Percentiles rank a stretch among this genome's conserved stretches.
Conservation (phyloP, 2,888 invertebrate species). For the Catotricha subobsoleta region DNA sequence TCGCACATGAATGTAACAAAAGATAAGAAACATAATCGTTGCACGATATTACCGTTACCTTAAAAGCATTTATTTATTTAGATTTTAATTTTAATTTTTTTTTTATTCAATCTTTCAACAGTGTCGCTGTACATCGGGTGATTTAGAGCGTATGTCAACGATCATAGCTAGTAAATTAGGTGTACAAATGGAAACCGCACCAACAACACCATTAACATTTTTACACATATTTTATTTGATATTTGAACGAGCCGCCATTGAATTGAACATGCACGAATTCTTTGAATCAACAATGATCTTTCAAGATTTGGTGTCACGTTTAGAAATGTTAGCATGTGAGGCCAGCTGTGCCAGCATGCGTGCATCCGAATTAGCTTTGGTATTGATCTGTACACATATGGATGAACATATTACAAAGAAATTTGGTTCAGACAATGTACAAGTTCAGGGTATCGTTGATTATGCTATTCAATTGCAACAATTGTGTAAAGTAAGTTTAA, state of each 20-base stretch:
- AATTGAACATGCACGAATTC: constrained; percentile 34
- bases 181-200: constrained; percentile 36
- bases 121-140: constrained; percentile 69
- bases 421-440: constrained; percentile 26
- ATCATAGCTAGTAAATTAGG: constrained; percentile 55
- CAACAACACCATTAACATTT: constrained; percentile 48
- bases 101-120: constrained; percentile 43
- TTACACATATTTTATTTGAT: constrained; percentile 46
- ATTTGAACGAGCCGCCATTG: constrained; percentile 36
- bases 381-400: constrained; percentile 54
- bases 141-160: constrained; percentile 70
- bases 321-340: constrained; percentile 61
- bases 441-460: constrained; percentile 45
- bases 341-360: constrained; percentile 54
- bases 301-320: constrained; percentile 42
- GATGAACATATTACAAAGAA: constrained; percentile 34
- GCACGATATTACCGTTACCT: too few relatives aligned
- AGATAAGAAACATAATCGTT: too few relatives aligned
- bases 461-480: constrained; percentile 54
- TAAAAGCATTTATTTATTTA: constrained; percentile 4
- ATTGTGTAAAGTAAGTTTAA: constrained; percentile 44
- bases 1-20: too few relatives aligned
- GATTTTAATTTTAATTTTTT: constrained; percentile 6
- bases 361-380: constrained; percentile 58
- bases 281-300: constrained; percentile 36